Base-by-base conservation (phyloP, 1,140 invertebrate species). In the Apis florea region DNA sequence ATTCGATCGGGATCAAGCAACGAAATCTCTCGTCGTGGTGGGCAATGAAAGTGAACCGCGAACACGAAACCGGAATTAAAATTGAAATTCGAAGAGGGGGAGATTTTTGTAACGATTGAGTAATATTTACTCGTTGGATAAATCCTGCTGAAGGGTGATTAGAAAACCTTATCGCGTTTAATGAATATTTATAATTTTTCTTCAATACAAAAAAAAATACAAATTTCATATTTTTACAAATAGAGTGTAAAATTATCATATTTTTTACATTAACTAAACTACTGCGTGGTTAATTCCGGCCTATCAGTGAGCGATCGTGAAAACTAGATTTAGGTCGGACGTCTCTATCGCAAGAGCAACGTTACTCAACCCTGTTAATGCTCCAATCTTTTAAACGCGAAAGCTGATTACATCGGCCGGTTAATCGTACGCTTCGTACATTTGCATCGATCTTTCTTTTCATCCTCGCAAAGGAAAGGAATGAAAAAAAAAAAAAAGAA, bases 311-410 rank as follows among this genome's bases (percentile, higher is more conserved):
- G 31, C 17, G n/a, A 49, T 49, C 31, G 19, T 21, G 49, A 77
- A 68, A 77, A 77, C 49, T 49, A 68, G 11, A 24, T 56, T 77
- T 68, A 77, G 64, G 53, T 77, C 40, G 64, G 40, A 40, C 53
- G 51, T 26, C 40, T 56, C 11, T 68, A 51, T 76, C 26, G 74
- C 74, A 66, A 76, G 49, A 67, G 26, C 2, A 51, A 19, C 61
- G 24, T 76, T 66, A 47, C 74, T 54, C 51, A 66, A 76, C n/a
- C 47, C 47, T 24, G n/a, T 53, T 69, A 19, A n/a, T 53, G 67
- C n/a, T 53, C 11, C 15, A 53, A 69, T 69, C 47, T 53, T 53
- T 51, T 24, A 40, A 68, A 24, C 66, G 12, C 40, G n/a, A 68
- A 68, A n/a, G 1, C 2, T 40, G 66, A 68, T 69, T 69, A 54